Evolutionary conservation across 2,888 invertebrate genomes (phyloP).

Genomic region (Leptinotarsa rubiginosa): DNA sequence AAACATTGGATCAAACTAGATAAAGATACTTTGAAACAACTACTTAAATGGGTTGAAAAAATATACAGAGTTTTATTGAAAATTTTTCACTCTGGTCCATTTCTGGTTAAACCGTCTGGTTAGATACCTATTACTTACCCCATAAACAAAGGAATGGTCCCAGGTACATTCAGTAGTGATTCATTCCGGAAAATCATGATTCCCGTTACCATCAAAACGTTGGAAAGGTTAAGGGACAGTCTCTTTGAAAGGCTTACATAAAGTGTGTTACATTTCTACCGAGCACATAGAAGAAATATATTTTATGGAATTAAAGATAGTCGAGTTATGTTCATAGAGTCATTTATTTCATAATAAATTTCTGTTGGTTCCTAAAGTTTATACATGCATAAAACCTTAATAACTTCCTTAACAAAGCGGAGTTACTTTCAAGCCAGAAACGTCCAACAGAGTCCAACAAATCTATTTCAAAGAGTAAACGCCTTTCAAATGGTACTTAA

Average conservation of each 20-base stretch:
- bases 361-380: constrained; percentile 33
- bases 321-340: constrained; percentile 17
- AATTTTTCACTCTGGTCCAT: no score
- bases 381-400: constrained; percentile 45
- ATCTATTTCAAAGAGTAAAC: neutral
- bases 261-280: neutral
- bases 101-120: no score
- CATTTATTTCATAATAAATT: constrained; percentile 39
- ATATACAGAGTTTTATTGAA: no score
- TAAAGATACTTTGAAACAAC: no score
- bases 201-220: constrained; percentile 40
- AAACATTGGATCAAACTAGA: no score
- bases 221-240: constrained; percentile 63
- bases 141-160: no score
- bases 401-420: constrained; percentile 43
- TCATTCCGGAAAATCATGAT: no score
- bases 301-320: neutral
- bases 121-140: no score
- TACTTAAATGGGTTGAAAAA: no score
- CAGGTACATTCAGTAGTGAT: no score
- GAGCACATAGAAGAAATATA: neutral
- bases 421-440: neutral
- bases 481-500: neutral
- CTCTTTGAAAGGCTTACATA: neutral
- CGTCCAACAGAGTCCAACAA: neutral